Base-by-base conservation (phyloP, 2,888 invertebrate genomes). In the Noctua fimbriata region DNA sequence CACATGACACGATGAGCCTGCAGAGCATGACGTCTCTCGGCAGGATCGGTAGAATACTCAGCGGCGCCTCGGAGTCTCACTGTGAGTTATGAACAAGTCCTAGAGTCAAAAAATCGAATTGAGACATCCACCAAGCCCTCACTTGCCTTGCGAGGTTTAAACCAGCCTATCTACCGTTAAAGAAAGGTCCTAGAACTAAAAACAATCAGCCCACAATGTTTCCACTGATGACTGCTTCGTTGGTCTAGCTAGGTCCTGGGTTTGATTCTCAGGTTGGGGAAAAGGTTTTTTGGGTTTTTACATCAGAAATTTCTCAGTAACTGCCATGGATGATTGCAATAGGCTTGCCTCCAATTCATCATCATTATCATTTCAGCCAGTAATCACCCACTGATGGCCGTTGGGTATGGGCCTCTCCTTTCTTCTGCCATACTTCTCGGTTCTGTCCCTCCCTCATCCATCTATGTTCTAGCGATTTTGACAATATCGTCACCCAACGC, bases 21-120 rank as follows among this genome's bases (percentile, higher is more conserved):
- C 98, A 99, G 94, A 99, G 99, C 92, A 98, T 99, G 97, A 98
- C 98, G 89, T 99, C 99, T 72, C 96, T 99, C 79, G 99, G 99
- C 44, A 97, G 99, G 89, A 98, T 98, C 84, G 98, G 98, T 49
- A 97, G 98, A 88, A 98, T 98, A 92, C 97, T 98, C 85, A 98
- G 98, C 78, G 98, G 98, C 49, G 97, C 97, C 63, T 96, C 97
- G 10, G 98, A 98, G 91, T 97, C 97, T 63, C 97, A 97, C 86
- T 95, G 97, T 97, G 90, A 95, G 95, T 94, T 36, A 14, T 32
- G 32, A 10, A 32, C 10, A 36, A 65, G 36, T 65, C 21, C 65
- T 65, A 65, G 1, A 21, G 5, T 5, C 10, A 32, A 32, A 21
- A 36, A 65, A 12, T 65, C 10, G 32, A 36, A 36, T 65, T 21